Conservation (phyloP, 2,797 vertebrate genomes). For the Diplodus sargus region DNA sequence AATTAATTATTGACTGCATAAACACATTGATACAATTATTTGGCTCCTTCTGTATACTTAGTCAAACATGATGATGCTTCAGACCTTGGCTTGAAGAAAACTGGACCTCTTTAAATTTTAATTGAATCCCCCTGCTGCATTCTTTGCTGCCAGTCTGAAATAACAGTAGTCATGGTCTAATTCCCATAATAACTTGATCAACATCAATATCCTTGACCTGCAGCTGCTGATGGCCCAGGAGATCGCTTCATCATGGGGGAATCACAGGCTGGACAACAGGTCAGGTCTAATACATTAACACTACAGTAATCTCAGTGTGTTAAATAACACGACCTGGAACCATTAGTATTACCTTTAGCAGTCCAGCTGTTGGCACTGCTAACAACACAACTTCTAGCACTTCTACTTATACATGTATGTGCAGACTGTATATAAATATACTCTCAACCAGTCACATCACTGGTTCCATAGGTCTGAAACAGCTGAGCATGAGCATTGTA, state of each 20-base stretch:
- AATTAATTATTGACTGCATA: no score
- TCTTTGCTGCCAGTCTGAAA: not conserved
- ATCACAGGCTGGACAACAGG: conserved; percentile 98
- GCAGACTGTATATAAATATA: no score
- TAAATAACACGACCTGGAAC: not conserved
- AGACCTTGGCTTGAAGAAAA: no score
- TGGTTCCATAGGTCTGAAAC: no score
- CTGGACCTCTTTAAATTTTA: no score
- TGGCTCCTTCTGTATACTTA: no score
- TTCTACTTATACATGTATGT: not conserved
- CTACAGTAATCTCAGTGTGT: not conserved
- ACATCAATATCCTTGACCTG: conserved; percentile 55
- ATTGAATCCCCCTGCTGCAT: no score
- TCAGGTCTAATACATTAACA: conserved; percentile 75
- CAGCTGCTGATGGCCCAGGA: conserved; percentile 97
- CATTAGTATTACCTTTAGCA: not conserved
- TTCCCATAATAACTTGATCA: conserved; percentile 36
- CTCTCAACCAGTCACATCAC: no score
- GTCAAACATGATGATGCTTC: no score
- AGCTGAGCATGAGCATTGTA: no score
- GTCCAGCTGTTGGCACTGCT: not conserved
- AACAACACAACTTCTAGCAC: not conserved
- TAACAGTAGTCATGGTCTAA: conserved; percentile 1
- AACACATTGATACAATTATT: no score
- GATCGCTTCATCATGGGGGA: conserved; percentile 99